Evolutionary conservation across 92 coral and sea anemone genomes (phyloP).

Genomic region (Porites divaricata): DNA sequence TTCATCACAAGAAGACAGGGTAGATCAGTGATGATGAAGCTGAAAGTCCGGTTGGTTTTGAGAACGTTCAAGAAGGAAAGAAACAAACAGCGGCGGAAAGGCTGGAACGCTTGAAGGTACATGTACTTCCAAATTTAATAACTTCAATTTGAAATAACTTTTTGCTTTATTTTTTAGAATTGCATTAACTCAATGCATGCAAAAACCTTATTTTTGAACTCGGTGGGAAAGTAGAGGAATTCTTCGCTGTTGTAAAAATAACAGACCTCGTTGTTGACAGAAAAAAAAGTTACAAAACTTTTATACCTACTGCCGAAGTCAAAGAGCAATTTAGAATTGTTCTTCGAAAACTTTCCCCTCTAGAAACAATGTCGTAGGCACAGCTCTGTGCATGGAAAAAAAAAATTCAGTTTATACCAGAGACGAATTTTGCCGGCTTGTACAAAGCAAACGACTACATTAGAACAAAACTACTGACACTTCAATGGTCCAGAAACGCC

Average conservation of each 20-base stretch:
- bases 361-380: conserved; percentile 16
- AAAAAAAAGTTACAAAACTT: not conserved
- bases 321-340: conserved; percentile 41
- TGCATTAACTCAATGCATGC: conserved; percentile 5
- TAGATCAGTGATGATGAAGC: too few relatives aligned
- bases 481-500: not conserved
- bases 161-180: conserved; percentile 36
- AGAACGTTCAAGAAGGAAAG: not conserved
- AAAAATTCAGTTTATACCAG: conserved; percentile 19
- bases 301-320: conserved; percentile 29
- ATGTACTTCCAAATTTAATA: conserved; percentile 17
- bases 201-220: conserved; percentile 25
- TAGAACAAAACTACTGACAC: not conserved
- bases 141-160: conserved; percentile 26
- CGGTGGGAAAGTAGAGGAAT: conserved; percentile 40
- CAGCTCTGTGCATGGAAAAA: not conserved
- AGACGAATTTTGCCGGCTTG: conserved; percentile 1
- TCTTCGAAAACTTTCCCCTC: conserved; percentile 11
- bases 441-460: not conserved
- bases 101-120: conserved; percentile 34
- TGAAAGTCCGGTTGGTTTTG: too few relatives aligned
- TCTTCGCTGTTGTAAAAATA: too few relatives aligned
- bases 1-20: not conserved
- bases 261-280: conserved; percentile 24
- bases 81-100: conserved; percentile 11